Base-by-base conservation (phyloP, 2,797 vertebrate species). In the Pelodytes ibericus region DNA sequence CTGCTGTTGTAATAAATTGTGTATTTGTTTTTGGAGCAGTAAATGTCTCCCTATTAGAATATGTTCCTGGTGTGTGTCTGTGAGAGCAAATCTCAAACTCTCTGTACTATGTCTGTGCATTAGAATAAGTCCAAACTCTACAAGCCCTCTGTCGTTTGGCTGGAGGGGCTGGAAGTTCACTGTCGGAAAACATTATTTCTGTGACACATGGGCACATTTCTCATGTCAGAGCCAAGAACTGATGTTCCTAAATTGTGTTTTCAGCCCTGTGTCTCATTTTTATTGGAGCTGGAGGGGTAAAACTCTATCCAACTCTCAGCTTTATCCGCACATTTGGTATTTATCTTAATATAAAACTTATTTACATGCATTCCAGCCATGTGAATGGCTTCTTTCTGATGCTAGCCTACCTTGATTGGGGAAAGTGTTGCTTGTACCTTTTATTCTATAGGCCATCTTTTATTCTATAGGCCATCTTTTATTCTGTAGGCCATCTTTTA, bases 131-230 rank as follows among this genome's bases (percentile, higher is more conserved):
- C 5, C 33, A 36, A 36, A 6, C 44, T 39, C 33, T 47, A 27
- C 7, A 10, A 11, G 7, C 16, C 20, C 5, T 49, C 6, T 25
- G 2, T 31, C 63, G 18, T 56, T 5, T 56, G 2, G 22, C 31
- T 16, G 18, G 30, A 33, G 44, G 24, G 66, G 57, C 15, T 57
- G 41, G 66, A 75, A 70, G 13, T 63, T 53, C 31, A n/a, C 63
- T 60, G 33, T 36, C 57, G 26, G 44, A 49, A 49, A 49, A 15
- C 11, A 49, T 49, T 36, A 41, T 18, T 68, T 68, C 8, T 41
- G 9, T 51, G 15, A 15, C 26, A 41, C 73, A 62, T 66, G n/a
- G n/a, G 22, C 41, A 33, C n/a, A 33, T 53, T 63, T 18, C 39
- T 13, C 18, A 9, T 20, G 20, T 16, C 26, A 0, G 11, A 53